phyloP scores from a whole-genome alignment of 1,140 invertebrate genomes.

The Dreissena rostriformis region DNA sequence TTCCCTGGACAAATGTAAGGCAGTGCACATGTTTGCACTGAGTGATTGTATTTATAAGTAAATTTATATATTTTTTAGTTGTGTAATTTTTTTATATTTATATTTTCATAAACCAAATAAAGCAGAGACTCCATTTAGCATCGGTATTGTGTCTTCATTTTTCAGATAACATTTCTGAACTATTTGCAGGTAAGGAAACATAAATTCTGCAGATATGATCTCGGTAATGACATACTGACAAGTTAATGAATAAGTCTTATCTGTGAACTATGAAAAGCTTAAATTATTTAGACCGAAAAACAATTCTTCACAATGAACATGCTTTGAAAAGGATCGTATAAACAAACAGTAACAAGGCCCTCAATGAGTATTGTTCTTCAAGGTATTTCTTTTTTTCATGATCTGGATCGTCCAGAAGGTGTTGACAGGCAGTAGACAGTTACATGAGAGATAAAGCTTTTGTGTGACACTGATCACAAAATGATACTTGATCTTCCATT shows the following conservation, averaged over 20 bases:
- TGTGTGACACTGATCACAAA: conserved; percentile 25
- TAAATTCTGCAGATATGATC: too few relatives aligned
- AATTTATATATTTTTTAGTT: too few relatives aligned
- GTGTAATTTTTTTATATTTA: too few relatives aligned
- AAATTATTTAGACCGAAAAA: conserved; percentile 26
- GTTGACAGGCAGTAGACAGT: conserved; percentile 27
- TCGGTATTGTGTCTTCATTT: too few relatives aligned
- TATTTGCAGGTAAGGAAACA: too few relatives aligned
- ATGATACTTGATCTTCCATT: too few relatives aligned
- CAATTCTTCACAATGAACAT: conserved; percentile 3
- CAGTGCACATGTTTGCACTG: too few relatives aligned
- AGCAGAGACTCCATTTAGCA: too few relatives aligned
- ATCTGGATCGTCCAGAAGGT: conserved; percentile 42
- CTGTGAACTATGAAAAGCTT: neutral
- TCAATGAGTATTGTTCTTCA: neutral
- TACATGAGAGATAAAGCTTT: conserved; percentile 36
- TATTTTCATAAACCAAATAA: too few relatives aligned
- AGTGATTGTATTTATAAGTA: too few relatives aligned
- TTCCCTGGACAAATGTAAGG: too few relatives aligned
- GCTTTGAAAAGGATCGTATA: neutral
- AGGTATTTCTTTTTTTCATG: neutral
- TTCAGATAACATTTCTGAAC: too few relatives aligned
- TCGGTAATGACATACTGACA: neutral
- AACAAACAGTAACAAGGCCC: neutral
- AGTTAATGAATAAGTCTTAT: neutral